phyloP scores from a whole-genome alignment of 2,888 invertebrate species.

The Trilocha varians region DNA sequence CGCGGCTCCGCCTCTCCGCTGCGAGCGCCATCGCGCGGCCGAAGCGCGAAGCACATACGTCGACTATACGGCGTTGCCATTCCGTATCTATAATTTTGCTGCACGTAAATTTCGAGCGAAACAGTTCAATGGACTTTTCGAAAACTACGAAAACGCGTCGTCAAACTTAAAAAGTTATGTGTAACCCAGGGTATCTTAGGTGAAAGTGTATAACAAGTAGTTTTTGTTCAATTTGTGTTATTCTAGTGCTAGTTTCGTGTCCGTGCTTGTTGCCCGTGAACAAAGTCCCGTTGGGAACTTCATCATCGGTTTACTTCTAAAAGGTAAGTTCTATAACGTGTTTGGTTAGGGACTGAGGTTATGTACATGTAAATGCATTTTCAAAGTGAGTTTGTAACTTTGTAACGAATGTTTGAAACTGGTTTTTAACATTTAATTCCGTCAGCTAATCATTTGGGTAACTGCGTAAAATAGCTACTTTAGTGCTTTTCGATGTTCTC shows the following conservation, averaged over 20 bases:
- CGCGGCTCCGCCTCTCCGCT: slow-evolving; percentile 57
- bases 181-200: slow-evolving; percentile 48
- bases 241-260: slow-evolving; percentile 59
- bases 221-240: slow-evolving; percentile 56
- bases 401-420: slow-evolving; percentile 1
- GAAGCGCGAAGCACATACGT: slow-evolving; percentile 51
- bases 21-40: slow-evolving; percentile 59
- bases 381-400: slow-evolving; percentile 11
- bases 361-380: slow-evolving; percentile 5
- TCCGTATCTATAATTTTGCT: slow-evolving; percentile 74
- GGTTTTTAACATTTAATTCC: slow-evolving; percentile 2
- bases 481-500: slow-evolving; percentile 13
- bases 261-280: slow-evolving; percentile 60
- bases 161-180: slow-evolving; percentile 52
- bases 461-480: slow-evolving; percentile 32
- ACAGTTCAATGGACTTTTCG: slow-evolving; percentile 73
- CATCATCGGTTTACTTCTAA: slow-evolving; percentile 45
- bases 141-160: slow-evolving; percentile 60
- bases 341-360: neutral
- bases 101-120: slow-evolving; percentile 72
- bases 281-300: slow-evolving; percentile 55
- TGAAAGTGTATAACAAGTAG: slow-evolving; percentile 53
- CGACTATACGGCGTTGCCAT: slow-evolving; percentile 71
- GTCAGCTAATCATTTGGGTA: slow-evolving; percentile 22
- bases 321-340: slow-evolving; percentile 40